Evolutionary conservation across 2,113 vertebrate genomes (phyloP).

Genomic region (Notarius quadriscutis): DNA sequence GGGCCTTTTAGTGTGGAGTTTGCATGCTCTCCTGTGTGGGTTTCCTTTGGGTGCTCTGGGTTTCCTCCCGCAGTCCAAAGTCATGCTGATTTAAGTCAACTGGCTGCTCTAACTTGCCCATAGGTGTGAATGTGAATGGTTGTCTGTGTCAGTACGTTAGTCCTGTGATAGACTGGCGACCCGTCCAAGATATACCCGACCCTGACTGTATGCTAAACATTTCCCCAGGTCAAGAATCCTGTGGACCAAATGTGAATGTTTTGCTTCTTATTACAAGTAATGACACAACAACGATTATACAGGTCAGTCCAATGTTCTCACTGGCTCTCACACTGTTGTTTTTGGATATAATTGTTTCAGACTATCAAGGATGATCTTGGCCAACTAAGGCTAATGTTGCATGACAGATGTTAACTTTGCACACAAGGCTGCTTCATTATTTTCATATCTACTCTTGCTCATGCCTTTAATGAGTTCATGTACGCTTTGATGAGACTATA

Average conservation of each 20-base stretch:
- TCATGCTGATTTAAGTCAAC: too few relatives aligned
- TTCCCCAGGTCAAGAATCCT: neutral
- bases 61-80: too few relatives aligned
- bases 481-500: neutral
- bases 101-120: too few relatives aligned
- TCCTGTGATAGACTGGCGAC: too few relatives aligned
- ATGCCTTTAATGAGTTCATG: neutral
- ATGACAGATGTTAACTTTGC: slow-evolving; percentile 15
- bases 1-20: too few relatives aligned
- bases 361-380: neutral
- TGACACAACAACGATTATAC: neutral
- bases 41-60: too few relatives aligned
- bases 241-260: neutral
- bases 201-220: neutral
- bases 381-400: slow-evolving; percentile 16
- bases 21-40: too few relatives aligned
- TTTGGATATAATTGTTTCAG: slow-evolving; percentile 1
- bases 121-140: too few relatives aligned
- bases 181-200: too few relatives aligned
- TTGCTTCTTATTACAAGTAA: slow-evolving; percentile 12
- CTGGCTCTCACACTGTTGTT: neutral
- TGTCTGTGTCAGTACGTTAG: too few relatives aligned
- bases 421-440: neutral
- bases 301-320: slow-evolving; percentile 1
- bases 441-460: neutral